These are phyloP conservation scores for Meriones unguiculatus DNA, from an alignment of 2,113 vertebrate genomes.

Conservation along the genomic window DNA sequence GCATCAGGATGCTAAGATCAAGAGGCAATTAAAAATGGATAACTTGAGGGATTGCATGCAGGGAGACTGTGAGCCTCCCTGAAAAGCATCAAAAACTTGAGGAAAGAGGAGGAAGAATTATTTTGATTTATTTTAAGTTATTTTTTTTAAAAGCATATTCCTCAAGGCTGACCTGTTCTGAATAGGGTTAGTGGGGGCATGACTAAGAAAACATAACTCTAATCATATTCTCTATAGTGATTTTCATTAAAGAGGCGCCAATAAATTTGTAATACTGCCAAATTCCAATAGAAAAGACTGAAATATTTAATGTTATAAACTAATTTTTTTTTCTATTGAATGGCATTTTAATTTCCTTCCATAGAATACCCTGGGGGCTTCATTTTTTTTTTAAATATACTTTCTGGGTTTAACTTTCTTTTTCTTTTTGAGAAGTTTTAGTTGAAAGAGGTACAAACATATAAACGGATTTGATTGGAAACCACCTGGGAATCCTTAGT, in stretches of 20 bases:
- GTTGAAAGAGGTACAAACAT: conserved; percentile 39
- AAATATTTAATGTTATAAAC: conserved; percentile 76
- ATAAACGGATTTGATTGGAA: conserved; percentile 52
- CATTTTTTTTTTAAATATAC: neutral
- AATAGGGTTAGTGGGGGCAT: conserved; percentile 60
- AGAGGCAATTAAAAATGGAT: conserved; percentile 71
- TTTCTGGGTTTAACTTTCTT: conserved; percentile 38
- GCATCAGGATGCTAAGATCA: conserved; percentile 66
- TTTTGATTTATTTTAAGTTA: conserved; percentile 66
- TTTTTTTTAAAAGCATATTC: conserved; percentile 16
- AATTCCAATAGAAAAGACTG: conserved; percentile 73
- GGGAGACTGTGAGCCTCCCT: neutral
- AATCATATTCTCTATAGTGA: conserved; percentile 65
- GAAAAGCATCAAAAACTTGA: conserved; percentile 58
- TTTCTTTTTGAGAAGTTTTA: neutral
- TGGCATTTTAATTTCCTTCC: conserved; percentile 71
- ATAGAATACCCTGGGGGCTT: neutral
- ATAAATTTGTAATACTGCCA: conserved; percentile 73
- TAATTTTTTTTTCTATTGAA: conserved; percentile 74
- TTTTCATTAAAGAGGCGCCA: conserved; percentile 51
- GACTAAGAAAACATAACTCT: conserved; percentile 60
- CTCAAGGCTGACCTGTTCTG: conserved; percentile 46
- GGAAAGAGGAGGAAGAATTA: conserved; percentile 19
- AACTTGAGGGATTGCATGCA: conserved; percentile 47
- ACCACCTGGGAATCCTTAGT: neutral